phyloP scores from a whole-genome alignment of 2,888 invertebrate species.

The Nephrocerus scutellatus region DNA sequence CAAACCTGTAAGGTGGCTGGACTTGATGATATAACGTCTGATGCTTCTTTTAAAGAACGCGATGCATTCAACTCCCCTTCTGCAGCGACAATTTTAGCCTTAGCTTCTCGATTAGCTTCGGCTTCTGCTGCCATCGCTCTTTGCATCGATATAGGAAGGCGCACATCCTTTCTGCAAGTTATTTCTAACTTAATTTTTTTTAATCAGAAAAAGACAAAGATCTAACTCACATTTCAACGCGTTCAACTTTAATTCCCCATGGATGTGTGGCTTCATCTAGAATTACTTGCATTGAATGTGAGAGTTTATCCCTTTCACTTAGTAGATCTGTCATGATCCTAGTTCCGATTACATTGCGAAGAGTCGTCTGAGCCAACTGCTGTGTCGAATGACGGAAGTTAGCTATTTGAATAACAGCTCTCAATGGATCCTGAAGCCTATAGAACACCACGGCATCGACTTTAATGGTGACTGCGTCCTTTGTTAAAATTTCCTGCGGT shows the following conservation, averaged over 20 bases:
- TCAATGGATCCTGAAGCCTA: slow-evolving; percentile 64
- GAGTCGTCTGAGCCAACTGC: slow-evolving; percentile 70
- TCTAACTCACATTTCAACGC: slow-evolving; percentile 84
- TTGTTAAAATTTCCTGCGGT: slow-evolving; percentile 65
- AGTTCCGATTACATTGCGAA: slow-evolving; percentile 84
- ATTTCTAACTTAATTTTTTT: too few species aligned
- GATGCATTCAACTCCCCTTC: slow-evolving; percentile 35
- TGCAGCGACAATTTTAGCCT: slow-evolving; percentile 37
- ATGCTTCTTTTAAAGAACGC: slow-evolving; percentile 31
- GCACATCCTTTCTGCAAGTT: slow-evolving; percentile 34
- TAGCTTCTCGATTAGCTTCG: slow-evolving; percentile 34
- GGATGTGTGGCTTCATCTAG: slow-evolving; percentile 79
- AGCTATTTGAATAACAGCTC: slow-evolving; percentile 62
- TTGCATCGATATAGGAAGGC: slow-evolving; percentile 28
- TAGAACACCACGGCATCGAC: slow-evolving; percentile 85
- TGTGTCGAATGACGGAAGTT: slow-evolving; percentile 58
- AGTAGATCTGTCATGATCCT: slow-evolving; percentile 82
- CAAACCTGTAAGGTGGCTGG: slow-evolving; percentile 33
- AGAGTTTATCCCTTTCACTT: slow-evolving; percentile 83
- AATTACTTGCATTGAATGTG: slow-evolving; percentile 74
- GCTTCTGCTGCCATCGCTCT: slow-evolving; percentile 37
- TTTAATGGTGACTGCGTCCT: slow-evolving; percentile 85
- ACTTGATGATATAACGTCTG: slow-evolving; percentile 34
- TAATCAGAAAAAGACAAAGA: too few species aligned
- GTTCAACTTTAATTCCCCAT: slow-evolving; percentile 87